These are phyloP conservation scores for Zelostemma sp. DNA, from an alignment of 1,140 invertebrate species.

Conservation along the genomic window DNA sequence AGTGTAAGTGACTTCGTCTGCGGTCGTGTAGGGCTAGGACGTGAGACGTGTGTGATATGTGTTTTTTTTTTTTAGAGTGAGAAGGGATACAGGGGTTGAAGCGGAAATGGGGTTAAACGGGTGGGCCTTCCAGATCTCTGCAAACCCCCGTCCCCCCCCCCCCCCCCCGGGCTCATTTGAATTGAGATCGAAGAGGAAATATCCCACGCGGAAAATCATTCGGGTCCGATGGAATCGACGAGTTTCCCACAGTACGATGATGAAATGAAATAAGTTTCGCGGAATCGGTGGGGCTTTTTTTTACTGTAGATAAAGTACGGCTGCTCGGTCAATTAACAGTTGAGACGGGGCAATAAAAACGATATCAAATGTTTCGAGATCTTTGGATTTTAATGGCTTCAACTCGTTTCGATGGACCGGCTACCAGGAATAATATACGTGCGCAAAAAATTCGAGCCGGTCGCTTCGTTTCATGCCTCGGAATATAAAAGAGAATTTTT, in stretches of 20 bases:
- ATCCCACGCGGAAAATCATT: too few relatives aligned
- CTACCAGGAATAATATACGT: slow-evolving; percentile 14
- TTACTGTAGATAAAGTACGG: slow-evolving; percentile 18
- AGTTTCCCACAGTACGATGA: too few relatives aligned
- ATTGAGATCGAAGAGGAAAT: neutral
- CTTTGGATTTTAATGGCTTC: slow-evolving; percentile 28
- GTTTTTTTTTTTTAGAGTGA: too few relatives aligned
- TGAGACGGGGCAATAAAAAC: slow-evolving; percentile 19
- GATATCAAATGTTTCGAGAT: slow-evolving; percentile 28
- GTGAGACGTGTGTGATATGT: too few relatives aligned
- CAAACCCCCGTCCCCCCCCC: slow-evolving; percentile 10
- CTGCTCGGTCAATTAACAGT: slow-evolving; percentile 15
- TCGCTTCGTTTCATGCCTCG: slow-evolving; percentile 25
- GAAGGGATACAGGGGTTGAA: too few relatives aligned
- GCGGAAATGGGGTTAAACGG: too few relatives aligned
- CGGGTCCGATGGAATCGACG: too few relatives aligned
- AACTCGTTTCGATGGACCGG: slow-evolving; percentile 13
- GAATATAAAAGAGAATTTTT: slow-evolving; percentile 27
- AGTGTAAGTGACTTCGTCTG: too few relatives aligned
- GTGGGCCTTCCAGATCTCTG: too few relatives aligned
- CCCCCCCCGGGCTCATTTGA: neutral
- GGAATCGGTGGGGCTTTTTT: slow-evolving; percentile 5
- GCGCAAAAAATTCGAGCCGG: slow-evolving; percentile 17
- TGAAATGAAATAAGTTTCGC: neutral
- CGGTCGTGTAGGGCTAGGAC: too few relatives aligned